Percentiles rank a stretch among this genome's conserved stretches.
These are phyloP conservation scores for Tretioscincus oriximinensis DNA, from an alignment of 2,113 vertebrate genomes.

Conservation along the genomic window DNA sequence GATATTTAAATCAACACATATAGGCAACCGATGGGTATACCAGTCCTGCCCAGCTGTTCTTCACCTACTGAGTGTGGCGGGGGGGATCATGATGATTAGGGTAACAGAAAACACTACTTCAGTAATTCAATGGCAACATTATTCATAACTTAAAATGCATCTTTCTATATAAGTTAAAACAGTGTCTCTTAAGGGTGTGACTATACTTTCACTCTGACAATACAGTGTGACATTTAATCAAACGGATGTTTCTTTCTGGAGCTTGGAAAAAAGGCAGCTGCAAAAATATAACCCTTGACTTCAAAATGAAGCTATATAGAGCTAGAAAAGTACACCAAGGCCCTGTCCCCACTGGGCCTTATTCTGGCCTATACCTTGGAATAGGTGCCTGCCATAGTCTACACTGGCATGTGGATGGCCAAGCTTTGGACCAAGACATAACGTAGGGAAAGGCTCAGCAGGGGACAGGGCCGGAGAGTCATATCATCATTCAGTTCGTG, in stretches of 20 bases:
- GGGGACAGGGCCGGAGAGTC: background rate
- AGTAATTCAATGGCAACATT: constrained; percentile 30
- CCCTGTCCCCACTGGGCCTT: no score
- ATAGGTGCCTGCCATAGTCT: no score
- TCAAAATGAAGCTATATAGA: constrained; percentile 59
- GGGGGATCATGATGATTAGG: constrained; percentile 1
- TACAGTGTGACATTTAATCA: constrained; percentile 10
- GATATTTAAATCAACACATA: constrained; percentile 2
- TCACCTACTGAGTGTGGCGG: constrained; percentile 21
- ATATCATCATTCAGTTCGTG: constrained; percentile 42
- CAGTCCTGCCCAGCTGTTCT: rapidly evolving
- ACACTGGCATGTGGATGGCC: no score
- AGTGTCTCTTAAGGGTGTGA: constrained; percentile 6
- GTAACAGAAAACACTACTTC: background rate
- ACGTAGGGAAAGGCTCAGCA: no score
- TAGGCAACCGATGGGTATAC: background rate
- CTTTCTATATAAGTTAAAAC: constrained; percentile 58
- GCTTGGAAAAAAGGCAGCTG: constrained; percentile 57
- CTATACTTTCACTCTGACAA: constrained; percentile 38
- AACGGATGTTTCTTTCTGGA: constrained; percentile 32
- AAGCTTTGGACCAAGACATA: no score
- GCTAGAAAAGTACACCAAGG: constrained; percentile 42
- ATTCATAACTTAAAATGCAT: constrained; percentile 41
- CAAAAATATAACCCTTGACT: constrained; percentile 61
- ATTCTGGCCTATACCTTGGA: no score